These are phyloP conservation scores for Scaptomyza pallida DNA, from an alignment of 1,140 invertebrate genomes.

Conservation along the genomic window DNA sequence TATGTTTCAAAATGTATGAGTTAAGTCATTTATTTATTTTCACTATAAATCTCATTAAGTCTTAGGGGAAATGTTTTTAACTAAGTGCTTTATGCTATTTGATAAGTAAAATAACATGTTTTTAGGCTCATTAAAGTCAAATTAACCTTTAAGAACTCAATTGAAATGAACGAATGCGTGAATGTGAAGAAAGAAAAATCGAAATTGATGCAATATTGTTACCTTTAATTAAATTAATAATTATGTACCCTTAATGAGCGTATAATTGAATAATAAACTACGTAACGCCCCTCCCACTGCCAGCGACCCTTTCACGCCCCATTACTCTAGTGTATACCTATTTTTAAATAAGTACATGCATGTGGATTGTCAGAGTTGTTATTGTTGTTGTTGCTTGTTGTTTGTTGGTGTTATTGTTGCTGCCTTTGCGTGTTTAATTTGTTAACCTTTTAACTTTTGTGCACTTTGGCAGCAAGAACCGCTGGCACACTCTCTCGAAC, in stretches of 20 bases:
- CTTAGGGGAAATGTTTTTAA: too few relatives aligned
- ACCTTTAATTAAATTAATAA: slow-evolving; percentile 80
- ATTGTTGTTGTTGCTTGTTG: slow-evolving; percentile 34
- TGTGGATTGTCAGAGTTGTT: slow-evolving; percentile 33
- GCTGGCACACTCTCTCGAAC: slow-evolving; percentile 6
- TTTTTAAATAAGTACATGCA: slow-evolving; percentile 6
- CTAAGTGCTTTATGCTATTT: too few relatives aligned
- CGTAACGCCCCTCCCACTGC: slow-evolving; percentile 22
- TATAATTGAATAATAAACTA: slow-evolving; percentile 81
- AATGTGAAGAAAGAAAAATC: slow-evolving; percentile 14
- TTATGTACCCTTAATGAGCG: slow-evolving; percentile 76
- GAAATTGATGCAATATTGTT: slow-evolving; percentile 62
- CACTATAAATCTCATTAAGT: too few relatives aligned
- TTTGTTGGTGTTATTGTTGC: slow-evolving; percentile 27
- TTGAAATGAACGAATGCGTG: background rate
- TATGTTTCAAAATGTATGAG: too few relatives aligned
- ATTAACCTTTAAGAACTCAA: background rate
- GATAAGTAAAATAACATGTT: too few relatives aligned
- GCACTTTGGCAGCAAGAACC: slow-evolving; percentile 36
- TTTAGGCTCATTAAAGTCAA: too few relatives aligned
- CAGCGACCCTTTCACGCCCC: too few relatives aligned
- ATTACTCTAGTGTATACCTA: slow-evolving; percentile 2
- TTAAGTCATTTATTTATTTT: too few relatives aligned
- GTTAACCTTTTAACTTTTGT: slow-evolving; percentile 78
- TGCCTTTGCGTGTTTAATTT: slow-evolving; percentile 34